phyloP scores from a whole-genome alignment of 2,888 invertebrate species.

The Spodoptera picta region DNA sequence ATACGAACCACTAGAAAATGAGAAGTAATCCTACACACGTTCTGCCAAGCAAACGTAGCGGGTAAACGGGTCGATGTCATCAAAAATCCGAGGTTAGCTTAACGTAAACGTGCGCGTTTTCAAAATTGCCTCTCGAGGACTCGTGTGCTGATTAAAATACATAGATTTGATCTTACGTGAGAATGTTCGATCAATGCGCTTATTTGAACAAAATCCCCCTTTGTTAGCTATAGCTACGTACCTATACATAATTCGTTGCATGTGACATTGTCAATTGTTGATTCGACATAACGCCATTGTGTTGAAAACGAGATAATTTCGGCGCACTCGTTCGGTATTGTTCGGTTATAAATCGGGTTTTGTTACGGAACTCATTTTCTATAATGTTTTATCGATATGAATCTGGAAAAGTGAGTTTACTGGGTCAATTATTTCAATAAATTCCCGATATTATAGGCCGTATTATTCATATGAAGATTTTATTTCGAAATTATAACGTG shows the following conservation, averaged over 20 bases:
- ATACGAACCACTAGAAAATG: conserved; percentile 44
- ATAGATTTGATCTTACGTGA: conserved; percentile 67
- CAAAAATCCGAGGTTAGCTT: conserved; percentile 51
- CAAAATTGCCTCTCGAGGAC: conserved; percentile 65
- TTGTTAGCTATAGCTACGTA: conserved; percentile 32
- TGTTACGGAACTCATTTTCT: conserved; percentile 42
- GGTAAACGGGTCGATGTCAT: conserved; percentile 50
- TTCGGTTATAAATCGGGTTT: conserved; percentile 49
- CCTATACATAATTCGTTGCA: conserved; percentile 47
- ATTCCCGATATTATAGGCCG: background rate
- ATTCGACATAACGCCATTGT: conserved; percentile 68
- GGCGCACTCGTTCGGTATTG: conserved; percentile 60
- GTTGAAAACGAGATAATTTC: conserved; percentile 70
- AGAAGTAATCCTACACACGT: conserved; percentile 49
- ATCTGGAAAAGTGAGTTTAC: conserved; percentile 31
- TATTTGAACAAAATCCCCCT: conserved; percentile 47
- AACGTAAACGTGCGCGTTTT: conserved; percentile 63
- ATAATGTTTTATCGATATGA: conserved; percentile 25
- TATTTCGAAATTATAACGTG: no score
- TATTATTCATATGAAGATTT: background rate
- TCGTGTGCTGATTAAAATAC: conserved; percentile 76
- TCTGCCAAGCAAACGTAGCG: conserved; percentile 46
- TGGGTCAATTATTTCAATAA: conserved; percentile 21
- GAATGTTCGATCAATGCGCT: conserved; percentile 51
- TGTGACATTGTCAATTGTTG: conserved; percentile 69